phyloP scores from a whole-genome alignment of 2,113 vertebrate species.

The Octodon degus region DNA sequence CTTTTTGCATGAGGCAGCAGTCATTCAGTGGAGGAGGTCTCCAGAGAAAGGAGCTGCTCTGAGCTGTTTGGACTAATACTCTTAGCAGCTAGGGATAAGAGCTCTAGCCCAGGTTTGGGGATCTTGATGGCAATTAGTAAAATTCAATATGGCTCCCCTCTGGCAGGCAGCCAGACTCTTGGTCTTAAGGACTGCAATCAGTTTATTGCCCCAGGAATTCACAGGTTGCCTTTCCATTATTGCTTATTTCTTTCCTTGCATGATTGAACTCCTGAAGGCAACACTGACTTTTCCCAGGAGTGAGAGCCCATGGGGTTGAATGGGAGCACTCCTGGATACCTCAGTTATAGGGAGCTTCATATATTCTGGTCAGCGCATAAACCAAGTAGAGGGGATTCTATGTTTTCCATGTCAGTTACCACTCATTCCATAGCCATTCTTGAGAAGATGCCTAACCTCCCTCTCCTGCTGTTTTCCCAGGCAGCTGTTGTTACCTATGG shows the following conservation, averaged over 20 bases:
- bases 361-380: background rate
- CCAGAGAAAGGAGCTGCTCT: background rate
- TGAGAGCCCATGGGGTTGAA: background rate
- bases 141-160: background rate
- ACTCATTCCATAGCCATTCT: background rate
- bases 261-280: background rate
- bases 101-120: background rate
- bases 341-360: background rate
- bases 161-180: background rate
- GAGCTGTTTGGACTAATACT: background rate
- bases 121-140: background rate
- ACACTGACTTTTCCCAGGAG: background rate
- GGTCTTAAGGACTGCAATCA: background rate
- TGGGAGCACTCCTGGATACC: background rate
- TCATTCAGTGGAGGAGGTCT: background rate
- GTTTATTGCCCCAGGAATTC: background rate
- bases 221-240: background rate
- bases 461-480: background rate
- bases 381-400: background rate
- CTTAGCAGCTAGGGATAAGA: background rate
- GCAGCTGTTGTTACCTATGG: background rate
- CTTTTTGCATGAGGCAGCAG: background rate
- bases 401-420: background rate
- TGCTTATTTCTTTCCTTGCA: background rate
- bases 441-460: background rate